Base-by-base conservation (phyloP, 2,888 invertebrate genomes). In the Dascillus cervinus region DNA sequence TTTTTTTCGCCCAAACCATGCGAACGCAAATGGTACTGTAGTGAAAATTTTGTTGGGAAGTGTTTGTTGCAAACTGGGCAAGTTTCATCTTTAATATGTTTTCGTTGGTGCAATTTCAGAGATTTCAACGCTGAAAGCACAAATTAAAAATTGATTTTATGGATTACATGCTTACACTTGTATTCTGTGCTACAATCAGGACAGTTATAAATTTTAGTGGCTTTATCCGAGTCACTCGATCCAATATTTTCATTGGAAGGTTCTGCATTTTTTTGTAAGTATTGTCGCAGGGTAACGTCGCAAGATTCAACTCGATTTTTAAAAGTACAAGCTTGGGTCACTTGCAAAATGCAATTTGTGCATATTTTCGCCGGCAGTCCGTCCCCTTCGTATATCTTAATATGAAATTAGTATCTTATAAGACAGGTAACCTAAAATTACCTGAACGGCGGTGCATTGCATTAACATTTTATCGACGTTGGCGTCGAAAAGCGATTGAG, bases 401-500 rank as follows among this genome's bases (percentile, higher is more conserved):
- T 36, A 11, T 11, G 4, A 30, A 28, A 24, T 24, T 11, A 11
- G n/a, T 22, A 34, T 15, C 10, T 12, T 6, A 6, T 17, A 17
- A 17, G 17, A 33, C 5, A n/a, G n/a, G n/a, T n/a, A n/a, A n/a
- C n/a, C 17, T 8, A 17, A 8, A 17, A 17, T 17, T 17, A 58
- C 58, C 29, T 55, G 29, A 8, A 58, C 26, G n/a, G 44, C 33
- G 3, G 55, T 47, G 8, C 52, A 47, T 10, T 50, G 35, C 32
- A 46, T 43, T 8, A 59, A 29, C 58, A 59, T 56, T 33, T 52
- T 44, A 28, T 56, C 51, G 19, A 59, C 35, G 20, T 48, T 50
- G 3, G 49, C 42, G 1, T 53, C 55, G 34, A 46, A 59, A 4
- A 59, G 30, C 4, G 53, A 47, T 22, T 46, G 44, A 43, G 56